Conservation (phyloP, 2,113 vertebrate species). For the Chlorodrepanis virens region DNA sequence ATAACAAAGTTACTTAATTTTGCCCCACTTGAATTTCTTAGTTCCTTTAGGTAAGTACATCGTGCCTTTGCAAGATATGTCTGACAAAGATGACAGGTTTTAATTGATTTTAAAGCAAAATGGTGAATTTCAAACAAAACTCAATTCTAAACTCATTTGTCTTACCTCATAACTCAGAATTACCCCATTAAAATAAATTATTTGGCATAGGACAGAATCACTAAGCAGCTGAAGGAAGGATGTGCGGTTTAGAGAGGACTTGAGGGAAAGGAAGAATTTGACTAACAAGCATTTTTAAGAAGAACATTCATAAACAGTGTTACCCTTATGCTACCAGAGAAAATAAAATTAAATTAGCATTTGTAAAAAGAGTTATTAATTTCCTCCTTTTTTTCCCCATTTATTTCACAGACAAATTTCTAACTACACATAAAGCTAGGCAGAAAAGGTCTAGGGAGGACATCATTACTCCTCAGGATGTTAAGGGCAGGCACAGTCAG, state of each 20-base stretch:
- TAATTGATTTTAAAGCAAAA: background rate
- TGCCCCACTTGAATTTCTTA: background rate
- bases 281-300: background rate
- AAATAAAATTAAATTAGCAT: background rate
- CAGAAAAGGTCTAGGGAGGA: background rate
- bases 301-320: background rate
- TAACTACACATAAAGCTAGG: background rate
- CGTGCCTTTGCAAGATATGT: background rate
- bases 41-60: background rate
- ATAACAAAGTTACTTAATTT: background rate
- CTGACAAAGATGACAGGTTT: background rate
- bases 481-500: background rate
- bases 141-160: background rate
- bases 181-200: background rate
- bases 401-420: background rate
- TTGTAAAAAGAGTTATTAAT: background rate
- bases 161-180: background rate
- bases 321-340: background rate
- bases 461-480: background rate
- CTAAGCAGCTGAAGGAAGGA: background rate
- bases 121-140: background rate
- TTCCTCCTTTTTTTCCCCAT: accelerated
- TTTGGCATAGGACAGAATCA: background rate
- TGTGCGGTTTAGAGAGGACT: background rate
- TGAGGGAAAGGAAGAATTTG: background rate